phyloP scores from a whole-genome alignment of 2,797 vertebrate species.

The Heteromormyrus szaboi region DNA sequence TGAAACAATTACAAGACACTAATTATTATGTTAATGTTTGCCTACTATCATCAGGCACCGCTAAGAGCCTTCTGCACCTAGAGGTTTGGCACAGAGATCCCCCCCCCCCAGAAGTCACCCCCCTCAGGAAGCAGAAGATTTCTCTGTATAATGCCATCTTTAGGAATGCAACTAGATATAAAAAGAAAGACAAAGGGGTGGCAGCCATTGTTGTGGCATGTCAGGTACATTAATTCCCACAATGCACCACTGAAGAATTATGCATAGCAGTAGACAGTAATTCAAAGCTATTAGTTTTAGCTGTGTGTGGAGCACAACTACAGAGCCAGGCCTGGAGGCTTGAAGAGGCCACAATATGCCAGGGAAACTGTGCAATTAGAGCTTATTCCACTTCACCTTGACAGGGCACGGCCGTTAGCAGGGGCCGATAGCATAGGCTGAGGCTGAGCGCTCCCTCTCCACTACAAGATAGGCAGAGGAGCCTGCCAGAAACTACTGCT shows the following conservation, averaged over 20 bases:
- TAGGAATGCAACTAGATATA: constrained; percentile 71
- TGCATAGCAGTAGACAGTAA: constrained; percentile 80
- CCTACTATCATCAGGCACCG: constrained; percentile 99
- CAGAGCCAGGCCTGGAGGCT: constrained; percentile 80
- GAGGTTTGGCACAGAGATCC: constrained; percentile 84
- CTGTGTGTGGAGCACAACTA: constrained; percentile 62
- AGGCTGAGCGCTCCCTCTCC: background rate
- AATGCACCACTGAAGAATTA: constrained; percentile 90
- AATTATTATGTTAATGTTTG: constrained; percentile 99
- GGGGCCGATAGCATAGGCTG: background rate
- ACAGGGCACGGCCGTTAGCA: background rate
- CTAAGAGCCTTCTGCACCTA: constrained; percentile 99
- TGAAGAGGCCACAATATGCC: constrained; percentile 65
- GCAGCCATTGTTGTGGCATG: constrained; percentile 82
- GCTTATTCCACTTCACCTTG: constrained; percentile 10
- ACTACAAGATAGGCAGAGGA: background rate
- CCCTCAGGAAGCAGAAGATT: constrained; percentile 61
- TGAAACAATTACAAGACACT: constrained; percentile 99
- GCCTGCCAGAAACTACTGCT: background rate
- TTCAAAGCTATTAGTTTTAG: constrained; percentile 81
- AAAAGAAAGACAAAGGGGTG: constrained; percentile 28
- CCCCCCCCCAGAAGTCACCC: constrained; percentile 19
- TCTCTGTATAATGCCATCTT: constrained; percentile 79
- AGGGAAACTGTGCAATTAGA: constrained; percentile 77
- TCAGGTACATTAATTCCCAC: constrained; percentile 96